Percentiles rank a stretch among this genome's conserved stretches.
Evolutionary conservation across 2,888 invertebrate species (phyloP).

Genomic region (Trachelus tabidus): DNA sequence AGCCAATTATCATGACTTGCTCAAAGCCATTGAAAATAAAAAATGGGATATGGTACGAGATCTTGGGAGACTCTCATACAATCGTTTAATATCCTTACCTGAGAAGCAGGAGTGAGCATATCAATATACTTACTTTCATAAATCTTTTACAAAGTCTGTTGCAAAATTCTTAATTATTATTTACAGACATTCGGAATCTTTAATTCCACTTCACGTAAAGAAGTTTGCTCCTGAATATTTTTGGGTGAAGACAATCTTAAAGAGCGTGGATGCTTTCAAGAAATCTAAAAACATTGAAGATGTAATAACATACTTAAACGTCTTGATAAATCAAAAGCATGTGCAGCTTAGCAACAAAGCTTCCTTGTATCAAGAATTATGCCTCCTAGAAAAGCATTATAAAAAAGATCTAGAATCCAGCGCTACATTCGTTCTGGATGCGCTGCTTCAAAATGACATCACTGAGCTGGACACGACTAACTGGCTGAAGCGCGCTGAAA

Average conservation of each 20-base stretch:
- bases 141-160: not conserved
- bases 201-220: constrained; percentile 48
- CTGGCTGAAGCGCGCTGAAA: constrained; percentile 45
- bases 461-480: constrained; percentile 43
- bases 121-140: not conserved
- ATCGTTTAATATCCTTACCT: constrained; percentile 25
- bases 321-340: constrained; percentile 42
- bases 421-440: constrained; percentile 43
- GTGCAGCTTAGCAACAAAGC: constrained; percentile 37
- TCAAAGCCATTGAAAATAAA: constrained; percentile 40
- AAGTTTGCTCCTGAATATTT: constrained; percentile 45
- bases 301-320: constrained; percentile 39
- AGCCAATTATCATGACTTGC: constrained; percentile 25
- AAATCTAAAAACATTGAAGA: constrained; percentile 38
- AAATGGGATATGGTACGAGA: constrained; percentile 43
- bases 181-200: constrained; percentile 13
- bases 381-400: constrained; percentile 52
- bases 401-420: constrained; percentile 45
- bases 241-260: constrained; percentile 55
- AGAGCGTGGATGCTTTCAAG: constrained; percentile 55
- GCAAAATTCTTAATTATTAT: not conserved
- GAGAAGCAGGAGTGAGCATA: not conserved
- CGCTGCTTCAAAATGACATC: constrained; percentile 34
- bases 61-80: constrained; percentile 44
- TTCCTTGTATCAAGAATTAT: constrained; percentile 54